Evolutionary conservation across 2,797 vertebrate species (phyloP).

Genomic region (Sebastes taczanowskii): DNA sequence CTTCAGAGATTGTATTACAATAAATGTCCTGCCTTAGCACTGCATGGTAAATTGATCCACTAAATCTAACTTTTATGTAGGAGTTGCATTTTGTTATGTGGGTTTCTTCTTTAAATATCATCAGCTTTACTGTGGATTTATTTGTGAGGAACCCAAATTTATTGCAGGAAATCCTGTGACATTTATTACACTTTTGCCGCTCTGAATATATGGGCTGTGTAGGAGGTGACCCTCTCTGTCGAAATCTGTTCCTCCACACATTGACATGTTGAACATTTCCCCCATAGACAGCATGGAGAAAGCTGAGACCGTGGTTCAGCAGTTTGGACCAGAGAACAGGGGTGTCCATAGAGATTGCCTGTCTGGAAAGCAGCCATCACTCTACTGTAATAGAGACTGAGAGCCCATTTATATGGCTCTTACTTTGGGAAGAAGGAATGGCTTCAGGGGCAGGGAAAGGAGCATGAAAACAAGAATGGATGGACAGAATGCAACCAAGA

Average conservation of each 20-base stretch:
- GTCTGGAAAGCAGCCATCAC: conserved; percentile 75
- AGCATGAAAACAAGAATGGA: conserved; percentile 63
- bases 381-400: conserved; percentile 74
- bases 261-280: conserved; percentile 58
- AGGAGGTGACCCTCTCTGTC: conserved; percentile 25
- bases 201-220: conserved; percentile 24
- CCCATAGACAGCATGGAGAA: conserved; percentile 45
- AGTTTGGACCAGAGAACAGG: conserved; percentile 62
- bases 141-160: conserved; percentile 7
- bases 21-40: conserved; percentile 37
- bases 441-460: conserved; percentile 16
- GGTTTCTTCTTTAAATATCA: conserved; percentile 17
- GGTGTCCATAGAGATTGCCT: conserved; percentile 70
- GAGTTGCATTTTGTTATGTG: conserved; percentile 2
- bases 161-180: conserved; percentile 2
- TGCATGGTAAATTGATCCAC: conserved; percentile 62
- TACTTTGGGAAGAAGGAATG: conserved; percentile 64
- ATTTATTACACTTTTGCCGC: conserved; percentile 33
- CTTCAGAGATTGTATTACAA: conserved; percentile 54
- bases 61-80: conserved; percentile 46
- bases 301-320: conserved; percentile 62
- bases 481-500: conserved; percentile 54
- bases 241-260: conserved; percentile 39
- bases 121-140: conserved; percentile 6
- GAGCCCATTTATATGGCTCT: conserved; percentile 67